Evolutionary conservation across 2,888 invertebrate species (phyloP), one percentile per base, ranked within the genome.

Genomic region (Hoplodrina ambigua): DNA sequence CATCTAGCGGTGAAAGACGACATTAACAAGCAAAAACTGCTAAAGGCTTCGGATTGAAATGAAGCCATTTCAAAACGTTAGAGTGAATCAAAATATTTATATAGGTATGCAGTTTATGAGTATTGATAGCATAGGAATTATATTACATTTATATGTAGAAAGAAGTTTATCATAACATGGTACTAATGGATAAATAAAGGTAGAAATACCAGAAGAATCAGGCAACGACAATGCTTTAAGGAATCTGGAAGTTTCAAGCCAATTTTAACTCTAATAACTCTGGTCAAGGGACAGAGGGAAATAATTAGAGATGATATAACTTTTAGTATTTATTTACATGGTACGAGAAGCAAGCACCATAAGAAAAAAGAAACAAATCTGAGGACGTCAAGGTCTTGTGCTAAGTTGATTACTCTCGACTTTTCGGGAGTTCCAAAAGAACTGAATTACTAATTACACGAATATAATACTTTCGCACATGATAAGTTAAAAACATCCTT

Each of bases 1-100:
- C 78, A 82, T 80, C 82, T 82, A 82, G 77, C 30, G 61, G 46
- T 49, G 41, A 46, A 19, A 60, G 11, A 54, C 44, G 56, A 62
- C 46, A 82, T 70, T 69, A 74, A 56, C 41, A 15, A 13, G 2
- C 33, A 44, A 46, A 46, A 46, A 59, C 20, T 46, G 41, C 49
- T 54, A 59, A 62, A 69, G 69, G 64, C 15, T 70, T 61, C n/a
- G 50, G 20, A 54, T 78, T 75, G 65, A 75, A 79, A 59, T 70
- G 53, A 46, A 70, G 79, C 79, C 68, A n/a, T n/a, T n/a, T n/a
- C n/a, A 78, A 78, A 46, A 58, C 30, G 11, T 62, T 55, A 20
- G 15, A n/a, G 17, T 68, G 54, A 68, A 20, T 77, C 30, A 58
- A 72, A 17, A 1, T 37, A 8, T 59, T 15, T 46, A 46, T 5